A percentile compares a stretch with the other conserved stretches of the same genome.
phyloP scores from a whole-genome alignment of 2,797 vertebrate genomes.

The Pseudomugil gertrudae region DNA sequence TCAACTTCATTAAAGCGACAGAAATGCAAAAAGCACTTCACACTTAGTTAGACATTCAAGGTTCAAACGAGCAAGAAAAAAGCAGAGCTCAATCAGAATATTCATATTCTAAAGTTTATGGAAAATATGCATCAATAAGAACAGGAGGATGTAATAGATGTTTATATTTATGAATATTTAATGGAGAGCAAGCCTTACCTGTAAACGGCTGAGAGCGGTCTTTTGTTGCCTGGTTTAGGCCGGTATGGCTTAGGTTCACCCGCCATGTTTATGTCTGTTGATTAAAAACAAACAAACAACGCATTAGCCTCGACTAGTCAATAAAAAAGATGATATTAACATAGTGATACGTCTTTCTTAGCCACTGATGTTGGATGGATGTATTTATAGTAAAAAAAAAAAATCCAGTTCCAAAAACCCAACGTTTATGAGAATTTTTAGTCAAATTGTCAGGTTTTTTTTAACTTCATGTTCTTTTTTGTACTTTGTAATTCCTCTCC shows the following conservation, averaged over 20 bases:
- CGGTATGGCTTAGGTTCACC: conserved; percentile 98
- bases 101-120: conserved; percentile 26
- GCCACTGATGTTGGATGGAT: too few species aligned
- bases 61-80: conserved; percentile 6
- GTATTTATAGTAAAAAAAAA: too few species aligned
- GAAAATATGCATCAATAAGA: conserved; percentile 33
- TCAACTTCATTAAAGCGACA: conserved; percentile 29
- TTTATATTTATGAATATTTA: conserved; percentile 25
- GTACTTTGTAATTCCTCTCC: too few species aligned
- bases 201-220: conserved; percentile 96
- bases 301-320: too few species aligned
- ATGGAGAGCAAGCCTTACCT: conserved; percentile 78
- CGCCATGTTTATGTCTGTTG: conserved; percentile 98
- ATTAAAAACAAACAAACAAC: neutral
- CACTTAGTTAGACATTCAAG: conserved; percentile 44
- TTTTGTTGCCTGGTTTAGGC: conserved; percentile 92
- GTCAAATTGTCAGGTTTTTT: too few species aligned
- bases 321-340: too few species aligned
- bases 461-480: too few species aligned
- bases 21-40: conserved; percentile 23
- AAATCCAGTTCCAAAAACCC: too few species aligned
- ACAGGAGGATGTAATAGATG: conserved; percentile 4
- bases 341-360: too few species aligned
- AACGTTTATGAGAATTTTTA: too few species aligned
- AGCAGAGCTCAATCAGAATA: conserved; percentile 10